phyloP scores from a whole-genome alignment of 2,888 invertebrate species.

The Calameuta filiformis region DNA sequence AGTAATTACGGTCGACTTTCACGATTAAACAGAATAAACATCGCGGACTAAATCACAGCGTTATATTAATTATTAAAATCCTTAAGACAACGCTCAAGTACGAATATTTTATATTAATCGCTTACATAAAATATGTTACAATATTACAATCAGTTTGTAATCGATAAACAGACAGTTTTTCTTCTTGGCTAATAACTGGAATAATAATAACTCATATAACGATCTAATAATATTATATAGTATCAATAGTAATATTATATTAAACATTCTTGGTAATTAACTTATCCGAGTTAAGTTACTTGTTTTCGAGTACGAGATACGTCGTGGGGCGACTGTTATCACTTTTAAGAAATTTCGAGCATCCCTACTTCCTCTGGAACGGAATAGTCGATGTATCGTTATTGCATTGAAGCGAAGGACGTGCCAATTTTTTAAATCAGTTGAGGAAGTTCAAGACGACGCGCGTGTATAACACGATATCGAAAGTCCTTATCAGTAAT shows the following conservation, averaged over 20 bases:
- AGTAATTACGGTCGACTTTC: no score
- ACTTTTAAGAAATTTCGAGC: no score
- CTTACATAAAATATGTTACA: slow-evolving; percentile 65
- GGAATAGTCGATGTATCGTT: no score
- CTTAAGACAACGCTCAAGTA: slow-evolving; percentile 27
- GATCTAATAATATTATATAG: slow-evolving; percentile 54
- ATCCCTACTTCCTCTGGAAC: no score
- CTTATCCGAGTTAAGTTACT: slow-evolving; percentile 49
- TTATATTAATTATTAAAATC: no score
- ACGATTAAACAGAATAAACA: no score
- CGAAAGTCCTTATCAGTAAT: no score
- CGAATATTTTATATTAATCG: slow-evolving; percentile 61
- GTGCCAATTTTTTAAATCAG: no score
- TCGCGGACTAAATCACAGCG: no score
- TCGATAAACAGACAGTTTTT: slow-evolving; percentile 57
- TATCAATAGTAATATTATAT: slow-evolving; percentile 48
- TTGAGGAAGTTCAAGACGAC: no score
- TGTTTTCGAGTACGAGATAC: slow-evolving; percentile 48
- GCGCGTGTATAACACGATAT: no score
- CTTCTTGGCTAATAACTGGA: slow-evolving; percentile 45
- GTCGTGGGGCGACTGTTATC: slow-evolving; percentile 35
- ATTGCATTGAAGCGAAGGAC: no score
- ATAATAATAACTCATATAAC: slow-evolving; percentile 36
- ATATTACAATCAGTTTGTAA: slow-evolving; percentile 62
- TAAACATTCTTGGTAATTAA: slow-evolving; percentile 50